phyloP scores from a whole-genome alignment of 2,797 vertebrate species.

The Cossypha niveicapilla region DNA sequence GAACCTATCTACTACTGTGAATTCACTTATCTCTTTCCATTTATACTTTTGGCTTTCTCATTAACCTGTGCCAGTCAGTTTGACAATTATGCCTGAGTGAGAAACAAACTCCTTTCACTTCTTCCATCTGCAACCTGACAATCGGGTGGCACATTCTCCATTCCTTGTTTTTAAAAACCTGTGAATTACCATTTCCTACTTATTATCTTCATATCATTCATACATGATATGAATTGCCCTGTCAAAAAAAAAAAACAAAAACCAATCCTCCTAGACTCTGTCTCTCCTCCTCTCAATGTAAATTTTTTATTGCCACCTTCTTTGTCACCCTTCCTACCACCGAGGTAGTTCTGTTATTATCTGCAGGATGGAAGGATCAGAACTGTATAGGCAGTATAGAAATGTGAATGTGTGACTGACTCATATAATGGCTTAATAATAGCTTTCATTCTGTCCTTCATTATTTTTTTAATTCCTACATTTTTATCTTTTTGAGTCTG shows the following conservation, averaged over 20 bases:
- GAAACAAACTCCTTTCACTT: background rate
- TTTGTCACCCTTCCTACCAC: background rate
- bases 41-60: background rate
- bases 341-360: background rate
- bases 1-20: background rate
- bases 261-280: background rate
- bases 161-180: background rate
- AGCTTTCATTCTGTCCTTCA: background rate
- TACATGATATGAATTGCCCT: background rate
- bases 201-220: background rate
- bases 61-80: background rate
- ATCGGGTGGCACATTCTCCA: background rate
- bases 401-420: background rate
- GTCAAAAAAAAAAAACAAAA: background rate
- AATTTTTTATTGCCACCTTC: background rate
- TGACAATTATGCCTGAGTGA: background rate
- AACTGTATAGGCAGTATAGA: background rate
- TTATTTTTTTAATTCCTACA: background rate
- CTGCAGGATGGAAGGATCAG: background rate
- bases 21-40: background rate
- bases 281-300: background rate
- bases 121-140: background rate
- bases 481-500: background rate
- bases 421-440: background rate
- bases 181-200: background rate